A percentile compares a stretch with the other conserved stretches of the same genome.
Conservation (phyloP, 2,797 vertebrate genomes). For the Naso thynnoides region DNA sequence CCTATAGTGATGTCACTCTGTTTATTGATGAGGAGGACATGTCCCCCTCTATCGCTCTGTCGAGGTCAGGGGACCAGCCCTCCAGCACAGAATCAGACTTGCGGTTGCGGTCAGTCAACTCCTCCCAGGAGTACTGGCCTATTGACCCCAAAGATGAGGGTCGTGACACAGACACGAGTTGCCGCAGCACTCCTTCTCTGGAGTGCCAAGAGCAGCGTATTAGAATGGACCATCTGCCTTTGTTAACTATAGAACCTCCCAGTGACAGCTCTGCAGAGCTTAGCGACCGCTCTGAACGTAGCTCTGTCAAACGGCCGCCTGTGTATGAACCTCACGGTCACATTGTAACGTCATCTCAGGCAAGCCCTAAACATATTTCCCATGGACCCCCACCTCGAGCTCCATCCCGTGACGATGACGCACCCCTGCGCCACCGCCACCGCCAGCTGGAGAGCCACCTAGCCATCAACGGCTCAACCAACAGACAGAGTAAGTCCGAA, state of each 20-base stretch:
- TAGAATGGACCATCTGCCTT: slow-evolving; percentile 90
- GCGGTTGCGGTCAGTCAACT: slow-evolving; percentile 85
- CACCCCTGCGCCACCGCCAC: slow-evolving; percentile 88
- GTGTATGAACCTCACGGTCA: slow-evolving; percentile 86
- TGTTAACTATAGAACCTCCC: slow-evolving; percentile 94
- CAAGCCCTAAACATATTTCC: slow-evolving; percentile 92
- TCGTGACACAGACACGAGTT: slow-evolving; percentile 92
- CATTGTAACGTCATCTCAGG: slow-evolving; percentile 83
- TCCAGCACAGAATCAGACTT: slow-evolving; percentile 91
- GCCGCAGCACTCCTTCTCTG: slow-evolving; percentile 92
- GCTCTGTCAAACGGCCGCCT: slow-evolving; percentile 89
- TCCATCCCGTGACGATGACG: slow-evolving; percentile 88
- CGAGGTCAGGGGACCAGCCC: slow-evolving; percentile 86
- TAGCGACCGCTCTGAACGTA: slow-evolving; percentile 91
- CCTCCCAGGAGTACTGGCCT: slow-evolving; percentile 93
- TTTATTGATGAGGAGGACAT: slow-evolving; percentile 98
- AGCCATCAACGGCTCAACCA: slow-evolving; percentile 93
- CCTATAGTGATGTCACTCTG: slow-evolving; percentile 95
- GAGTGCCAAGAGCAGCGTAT: slow-evolving; percentile 92
- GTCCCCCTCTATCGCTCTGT: slow-evolving; percentile 88
- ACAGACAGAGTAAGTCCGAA: slow-evolving; percentile 95
- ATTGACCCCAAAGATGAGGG: slow-evolving; percentile 92
- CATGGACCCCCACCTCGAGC: slow-evolving; percentile 88
- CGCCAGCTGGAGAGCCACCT: slow-evolving; percentile 92
- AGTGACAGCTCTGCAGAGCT: slow-evolving; percentile 94